Percentiles rank a stretch among this genome's conserved stretches.
These are phyloP conservation scores for Onychorhynchus coronatus DNA, from an alignment of 2,113 vertebrate genomes.

Conservation along the genomic window DNA sequence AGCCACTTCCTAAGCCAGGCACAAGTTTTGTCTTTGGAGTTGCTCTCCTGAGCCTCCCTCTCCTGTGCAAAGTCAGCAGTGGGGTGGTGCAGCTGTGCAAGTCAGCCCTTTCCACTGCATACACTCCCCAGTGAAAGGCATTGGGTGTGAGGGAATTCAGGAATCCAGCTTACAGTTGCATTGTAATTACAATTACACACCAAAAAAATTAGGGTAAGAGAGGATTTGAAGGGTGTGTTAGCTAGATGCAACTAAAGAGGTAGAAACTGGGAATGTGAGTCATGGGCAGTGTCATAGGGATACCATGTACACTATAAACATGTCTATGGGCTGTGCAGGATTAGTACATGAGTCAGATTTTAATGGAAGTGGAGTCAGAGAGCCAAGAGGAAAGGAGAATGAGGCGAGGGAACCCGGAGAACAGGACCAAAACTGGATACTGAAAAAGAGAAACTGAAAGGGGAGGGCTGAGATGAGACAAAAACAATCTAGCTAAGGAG, in stretches of 20 bases:
- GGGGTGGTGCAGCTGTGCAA: not conserved
- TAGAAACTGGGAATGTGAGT: not conserved
- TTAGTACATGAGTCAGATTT: not conserved
- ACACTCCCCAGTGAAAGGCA: not conserved
- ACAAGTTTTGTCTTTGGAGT: not conserved
- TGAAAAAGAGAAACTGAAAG: not conserved
- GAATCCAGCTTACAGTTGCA: not conserved
- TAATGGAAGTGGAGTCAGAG: not conserved
- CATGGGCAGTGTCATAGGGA: accelerated
- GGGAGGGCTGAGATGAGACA: not conserved
- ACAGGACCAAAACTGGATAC: not conserved
- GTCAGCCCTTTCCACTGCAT: not conserved
- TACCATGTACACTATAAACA: accelerated
- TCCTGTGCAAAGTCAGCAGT: not conserved
- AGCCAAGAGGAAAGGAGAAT: not conserved
- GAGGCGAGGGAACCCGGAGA: not conserved
- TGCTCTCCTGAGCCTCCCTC: not conserved
- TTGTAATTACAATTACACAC: not conserved
- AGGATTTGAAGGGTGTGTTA: not conserved
- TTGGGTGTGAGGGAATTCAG: not conserved
- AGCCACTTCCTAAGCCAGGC: not conserved
- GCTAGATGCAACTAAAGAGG: not conserved
- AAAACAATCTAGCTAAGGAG: not conserved
- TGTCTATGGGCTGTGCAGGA: not conserved
- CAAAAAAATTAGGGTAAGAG: not conserved